Conservation (phyloP, 2,888 invertebrate species). For the Norana najaformis region DNA sequence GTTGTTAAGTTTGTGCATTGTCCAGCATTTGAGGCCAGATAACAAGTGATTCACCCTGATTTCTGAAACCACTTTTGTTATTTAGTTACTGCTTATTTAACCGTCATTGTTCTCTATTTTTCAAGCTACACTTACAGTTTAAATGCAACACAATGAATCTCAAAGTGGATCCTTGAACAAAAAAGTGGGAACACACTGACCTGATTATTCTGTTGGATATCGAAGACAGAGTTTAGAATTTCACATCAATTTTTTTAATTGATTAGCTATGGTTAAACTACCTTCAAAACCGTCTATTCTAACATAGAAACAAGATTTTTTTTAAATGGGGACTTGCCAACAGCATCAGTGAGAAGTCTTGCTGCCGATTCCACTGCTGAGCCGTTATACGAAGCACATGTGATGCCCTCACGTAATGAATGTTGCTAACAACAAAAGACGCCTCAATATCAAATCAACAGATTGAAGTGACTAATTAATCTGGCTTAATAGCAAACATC, state of each 20-base stretch:
- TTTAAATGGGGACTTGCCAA: background rate
- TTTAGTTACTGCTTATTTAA: background rate
- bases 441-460: background rate
- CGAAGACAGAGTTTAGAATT: background rate
- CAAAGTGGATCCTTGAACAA: no score
- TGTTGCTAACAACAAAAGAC: background rate
- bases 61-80: background rate
- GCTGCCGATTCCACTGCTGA: constrained; percentile 26
- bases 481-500: background rate
- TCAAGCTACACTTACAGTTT: background rate
- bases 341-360: constrained; percentile 24
- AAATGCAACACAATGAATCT: no score
- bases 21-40: no score
- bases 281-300: no score
- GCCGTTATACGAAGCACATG: constrained; percentile 25
- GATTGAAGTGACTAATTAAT: background rate
- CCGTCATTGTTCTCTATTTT: background rate
- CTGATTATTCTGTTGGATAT: background rate
- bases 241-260: no score
- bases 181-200: no score
- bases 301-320: background rate
- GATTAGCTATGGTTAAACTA: background rate
- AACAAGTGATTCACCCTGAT: background rate
- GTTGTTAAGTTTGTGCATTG: no score
- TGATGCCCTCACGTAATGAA: constrained; percentile 15